These are phyloP conservation scores for Drosophila baimaii DNA, from an alignment of 1,140 invertebrate species.

Conservation along the genomic window DNA sequence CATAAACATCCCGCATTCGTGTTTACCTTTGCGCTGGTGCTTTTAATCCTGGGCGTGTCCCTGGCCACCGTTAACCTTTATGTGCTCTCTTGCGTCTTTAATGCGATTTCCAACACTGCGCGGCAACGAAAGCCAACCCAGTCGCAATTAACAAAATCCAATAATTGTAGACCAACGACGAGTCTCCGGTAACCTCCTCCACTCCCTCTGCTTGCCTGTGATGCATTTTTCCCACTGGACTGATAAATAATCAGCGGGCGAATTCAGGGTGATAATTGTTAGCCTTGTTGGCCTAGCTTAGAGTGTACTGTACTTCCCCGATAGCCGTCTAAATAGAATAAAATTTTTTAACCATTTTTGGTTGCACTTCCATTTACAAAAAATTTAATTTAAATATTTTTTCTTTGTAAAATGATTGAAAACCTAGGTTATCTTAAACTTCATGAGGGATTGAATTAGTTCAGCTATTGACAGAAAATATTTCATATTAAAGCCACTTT, in stretches of 20 bases:
- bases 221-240: slow-evolving; percentile 32
- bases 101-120: slow-evolving; percentile 56
- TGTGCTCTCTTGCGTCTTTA: slow-evolving; percentile 40
- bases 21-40: slow-evolving; percentile 56
- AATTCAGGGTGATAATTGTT: neutral
- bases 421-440: neutral
- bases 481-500: neutral
- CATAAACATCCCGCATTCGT: slow-evolving; percentile 51
- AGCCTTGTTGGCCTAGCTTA: neutral
- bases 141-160: slow-evolving; percentile 73
- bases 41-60: slow-evolving; percentile 53
- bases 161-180: slow-evolving; percentile 53
- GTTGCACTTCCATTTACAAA: too few relatives aligned
- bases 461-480: neutral
- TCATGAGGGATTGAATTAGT: too few relatives aligned
- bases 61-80: slow-evolving; percentile 56
- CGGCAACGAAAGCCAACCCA: neutral
- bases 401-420: too few relatives aligned
- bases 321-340: neutral
- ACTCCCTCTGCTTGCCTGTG: neutral
- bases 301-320: neutral
- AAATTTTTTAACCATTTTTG: too few relatives aligned
- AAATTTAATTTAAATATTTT: too few relatives aligned
- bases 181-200: slow-evolving; percentile 15
- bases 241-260: slow-evolving; percentile 22